phyloP scores from a whole-genome alignment of 64 coral and sea anemone genomes.

The Platygyra sinensis region DNA sequence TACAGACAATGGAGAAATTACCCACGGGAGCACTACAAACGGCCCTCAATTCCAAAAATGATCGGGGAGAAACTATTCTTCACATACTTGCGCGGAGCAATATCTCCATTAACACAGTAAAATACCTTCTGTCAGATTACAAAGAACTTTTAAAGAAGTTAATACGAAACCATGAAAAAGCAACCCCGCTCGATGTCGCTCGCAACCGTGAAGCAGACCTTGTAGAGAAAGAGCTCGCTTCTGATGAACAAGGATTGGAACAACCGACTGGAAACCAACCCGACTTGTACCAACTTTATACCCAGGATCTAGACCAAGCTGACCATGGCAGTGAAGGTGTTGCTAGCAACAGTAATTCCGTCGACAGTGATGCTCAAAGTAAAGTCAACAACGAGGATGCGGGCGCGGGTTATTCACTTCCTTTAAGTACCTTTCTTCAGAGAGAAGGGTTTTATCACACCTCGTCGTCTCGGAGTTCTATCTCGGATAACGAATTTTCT shows the following conservation, averaged over 20 bases:
- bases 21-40: not conserved
- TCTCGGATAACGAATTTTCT: not conserved
- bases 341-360: not conserved
- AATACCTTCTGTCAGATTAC: slow-evolving; percentile 32
- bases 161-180: not conserved
- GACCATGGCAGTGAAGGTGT: not conserved
- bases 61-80: slow-evolving; percentile 15
- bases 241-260: not conserved
- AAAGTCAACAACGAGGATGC: not conserved
- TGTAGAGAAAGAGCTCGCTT: slow-evolving; percentile 4
- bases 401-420: not conserved
- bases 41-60: slow-evolving; percentile 12
- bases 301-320: not conserved
- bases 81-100: slow-evolving; percentile 44
- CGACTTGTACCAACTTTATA: slow-evolving; percentile 31
- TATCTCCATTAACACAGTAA: slow-evolving; percentile 15
- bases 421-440: not conserved
- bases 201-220: slow-evolving; percentile 16
- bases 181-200: slow-evolving; percentile 35
- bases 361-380: not conserved
- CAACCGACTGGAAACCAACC: not conserved
- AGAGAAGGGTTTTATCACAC: slow-evolving; percentile 22
- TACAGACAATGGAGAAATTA: slow-evolving; percentile 7
- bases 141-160: slow-evolving; percentile 19
- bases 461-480: not conserved